These are phyloP conservation scores for Nomada ruficornis DNA, from an alignment of 2,888 invertebrate genomes.

Conservation along the genomic window DNA sequence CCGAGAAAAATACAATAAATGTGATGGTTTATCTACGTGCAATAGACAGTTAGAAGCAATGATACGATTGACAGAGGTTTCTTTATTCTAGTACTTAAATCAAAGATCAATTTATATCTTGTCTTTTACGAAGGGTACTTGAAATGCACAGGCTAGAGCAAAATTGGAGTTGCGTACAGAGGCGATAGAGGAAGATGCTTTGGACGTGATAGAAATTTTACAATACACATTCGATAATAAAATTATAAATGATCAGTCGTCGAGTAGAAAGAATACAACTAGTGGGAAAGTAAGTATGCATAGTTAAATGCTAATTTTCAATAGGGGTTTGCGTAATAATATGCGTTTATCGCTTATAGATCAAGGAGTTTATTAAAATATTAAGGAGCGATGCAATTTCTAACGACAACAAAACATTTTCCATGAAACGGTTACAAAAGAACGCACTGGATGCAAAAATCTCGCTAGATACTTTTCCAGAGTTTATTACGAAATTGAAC, in stretches of 20 bases:
- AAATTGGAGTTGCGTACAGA: slow-evolving; percentile 93
- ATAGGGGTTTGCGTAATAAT: not conserved
- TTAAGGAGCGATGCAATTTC: slow-evolving; percentile 40
- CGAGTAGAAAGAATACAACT: slow-evolving; percentile 84
- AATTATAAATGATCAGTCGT: slow-evolving; percentile 68
- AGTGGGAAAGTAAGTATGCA: slow-evolving; percentile 79
- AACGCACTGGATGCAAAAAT: slow-evolving; percentile 89
- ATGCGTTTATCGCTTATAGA: slow-evolving; percentile 40
- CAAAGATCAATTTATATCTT: not conserved
- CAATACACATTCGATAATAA: slow-evolving; percentile 85
- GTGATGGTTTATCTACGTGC: slow-evolving; percentile 91
- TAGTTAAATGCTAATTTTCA: not conserved
- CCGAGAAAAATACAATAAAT: slow-evolving; percentile 88
- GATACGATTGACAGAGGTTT: slow-evolving; percentile 90
- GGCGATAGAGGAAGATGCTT: slow-evolving; percentile 92
- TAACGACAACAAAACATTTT: slow-evolving; percentile 85
- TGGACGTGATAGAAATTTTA: slow-evolving; percentile 94
- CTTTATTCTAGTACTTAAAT: slow-evolving; percentile 25
- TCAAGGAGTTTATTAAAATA: slow-evolving; percentile 56
- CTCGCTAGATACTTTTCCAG: slow-evolving; percentile 87
- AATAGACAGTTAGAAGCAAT: slow-evolving; percentile 95
- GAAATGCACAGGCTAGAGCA: slow-evolving; percentile 90
- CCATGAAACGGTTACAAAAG: slow-evolving; percentile 90
- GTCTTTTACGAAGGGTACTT: slow-evolving; percentile 3
- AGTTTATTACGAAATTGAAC: slow-evolving; percentile 92